phyloP scores from a whole-genome alignment of 2,797 vertebrate genomes.

The Hydrolagus colliei region DNA sequence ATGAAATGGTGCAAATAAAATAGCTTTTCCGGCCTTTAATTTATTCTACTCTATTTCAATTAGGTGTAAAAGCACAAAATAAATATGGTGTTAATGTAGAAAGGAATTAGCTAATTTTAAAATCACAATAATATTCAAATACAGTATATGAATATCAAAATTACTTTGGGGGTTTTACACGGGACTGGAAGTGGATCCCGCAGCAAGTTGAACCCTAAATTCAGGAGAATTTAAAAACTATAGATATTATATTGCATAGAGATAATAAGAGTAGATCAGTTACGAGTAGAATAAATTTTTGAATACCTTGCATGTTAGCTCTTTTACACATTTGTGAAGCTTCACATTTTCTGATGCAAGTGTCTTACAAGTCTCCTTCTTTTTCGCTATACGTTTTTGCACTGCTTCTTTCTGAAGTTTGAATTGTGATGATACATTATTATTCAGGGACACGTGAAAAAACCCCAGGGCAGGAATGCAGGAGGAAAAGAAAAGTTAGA shows the following conservation, averaged over 20 bases:
- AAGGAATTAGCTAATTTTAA: too few species aligned
- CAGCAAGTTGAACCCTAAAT: too few species aligned
- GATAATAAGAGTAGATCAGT: neutral
- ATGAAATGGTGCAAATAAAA: too few species aligned
- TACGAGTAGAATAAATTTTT: neutral
- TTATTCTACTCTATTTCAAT: too few species aligned
- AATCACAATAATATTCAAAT: too few species aligned
- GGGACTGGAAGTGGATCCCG: too few species aligned
- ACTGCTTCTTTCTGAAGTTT: slow-evolving; percentile 40
- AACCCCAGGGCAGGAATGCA: neutral
- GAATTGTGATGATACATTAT: neutral
- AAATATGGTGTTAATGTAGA: too few species aligned
- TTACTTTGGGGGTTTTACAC: too few species aligned
- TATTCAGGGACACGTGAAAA: neutral
- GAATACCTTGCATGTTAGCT: slow-evolving; percentile 44
- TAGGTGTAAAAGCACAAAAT: too few species aligned
- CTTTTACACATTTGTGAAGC: slow-evolving; percentile 42
- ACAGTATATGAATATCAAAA: too few species aligned
- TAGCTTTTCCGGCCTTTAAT: too few species aligned
- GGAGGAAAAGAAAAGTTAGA: neutral
- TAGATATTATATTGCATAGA: neutral
- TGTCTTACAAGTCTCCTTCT: slow-evolving; percentile 40
- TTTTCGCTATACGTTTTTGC: slow-evolving; percentile 39
- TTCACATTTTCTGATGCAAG: slow-evolving; percentile 45
- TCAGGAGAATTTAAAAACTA: neutral